A percentile compares a stretch with the other conserved stretches of the same genome.
Evolutionary conservation across 2,113 vertebrate genomes (phyloP).

Genomic region (Laticauda laticaudata): DNA sequence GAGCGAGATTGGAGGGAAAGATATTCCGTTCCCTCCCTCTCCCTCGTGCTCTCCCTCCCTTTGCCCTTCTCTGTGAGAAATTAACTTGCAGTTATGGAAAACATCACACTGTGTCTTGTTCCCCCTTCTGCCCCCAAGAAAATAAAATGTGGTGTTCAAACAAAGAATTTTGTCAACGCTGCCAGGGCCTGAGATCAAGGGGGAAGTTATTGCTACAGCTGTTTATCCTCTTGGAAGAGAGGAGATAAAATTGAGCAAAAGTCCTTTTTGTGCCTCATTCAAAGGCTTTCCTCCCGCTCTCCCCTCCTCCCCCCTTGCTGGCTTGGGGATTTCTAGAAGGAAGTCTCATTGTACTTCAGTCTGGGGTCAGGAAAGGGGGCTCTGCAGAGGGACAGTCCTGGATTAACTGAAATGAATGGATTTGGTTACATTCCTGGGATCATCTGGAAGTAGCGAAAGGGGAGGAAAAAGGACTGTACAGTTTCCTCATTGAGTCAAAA

Average conservation of each 20-base stretch:
- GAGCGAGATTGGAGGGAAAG: conserved; percentile 34
- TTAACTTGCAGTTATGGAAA: conserved; percentile 68
- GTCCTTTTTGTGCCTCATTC: conserved; percentile 54
- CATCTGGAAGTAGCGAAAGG: conserved; percentile 28
- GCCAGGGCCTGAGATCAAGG: conserved; percentile 31
- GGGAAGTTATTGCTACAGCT: conserved; percentile 51
- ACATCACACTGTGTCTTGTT: conserved; percentile 44
- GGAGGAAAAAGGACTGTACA: conserved; percentile 29
- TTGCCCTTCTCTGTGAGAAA: conserved; percentile 34
- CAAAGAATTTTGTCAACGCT: conserved; percentile 27
- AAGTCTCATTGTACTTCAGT: conserved; percentile 13
- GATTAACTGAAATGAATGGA: background rate
- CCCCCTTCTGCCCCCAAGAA: background rate
- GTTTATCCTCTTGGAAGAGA: conserved; percentile 42
- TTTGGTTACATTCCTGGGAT: background rate
- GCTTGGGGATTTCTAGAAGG: conserved; percentile 32
- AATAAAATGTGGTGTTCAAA: conserved; percentile 40
- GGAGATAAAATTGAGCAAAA: conserved; percentile 45
- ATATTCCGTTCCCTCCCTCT: conserved; percentile 20
- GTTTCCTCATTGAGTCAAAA: conserved; percentile 5
- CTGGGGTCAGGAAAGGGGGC: background rate
- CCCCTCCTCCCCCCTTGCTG: conserved; percentile 36
- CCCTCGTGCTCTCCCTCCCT: fast-evolving
- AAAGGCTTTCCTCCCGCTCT: conserved; percentile 8
- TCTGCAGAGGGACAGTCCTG: background rate